These are phyloP conservation scores for Drosophila micromelanica DNA, from an alignment of 1,140 invertebrate genomes.

Conservation along the genomic window DNA sequence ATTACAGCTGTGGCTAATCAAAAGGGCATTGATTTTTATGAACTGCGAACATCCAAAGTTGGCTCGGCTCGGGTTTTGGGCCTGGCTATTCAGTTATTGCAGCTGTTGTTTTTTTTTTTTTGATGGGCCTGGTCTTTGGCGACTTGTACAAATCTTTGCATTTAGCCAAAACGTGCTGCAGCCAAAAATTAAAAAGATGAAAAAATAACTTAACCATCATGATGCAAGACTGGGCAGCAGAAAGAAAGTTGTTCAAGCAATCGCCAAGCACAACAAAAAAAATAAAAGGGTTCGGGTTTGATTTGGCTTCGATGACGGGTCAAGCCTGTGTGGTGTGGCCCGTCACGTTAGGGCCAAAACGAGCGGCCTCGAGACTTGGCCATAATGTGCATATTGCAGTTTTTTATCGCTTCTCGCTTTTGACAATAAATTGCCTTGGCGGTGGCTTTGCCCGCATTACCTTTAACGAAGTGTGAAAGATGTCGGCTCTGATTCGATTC, in stretches of 20 bases:
- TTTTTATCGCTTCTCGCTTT: constrained; percentile 71
- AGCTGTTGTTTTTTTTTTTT: not conserved
- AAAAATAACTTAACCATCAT: constrained; percentile 43
- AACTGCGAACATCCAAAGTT: constrained; percentile 53
- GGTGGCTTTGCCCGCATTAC: constrained; percentile 58
- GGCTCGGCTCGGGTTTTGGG: not conserved
- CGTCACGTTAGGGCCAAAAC: constrained; percentile 72
- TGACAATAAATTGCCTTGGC: constrained; percentile 76
- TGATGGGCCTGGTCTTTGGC: constrained; percentile 19
- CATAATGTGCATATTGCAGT: constrained; percentile 78
- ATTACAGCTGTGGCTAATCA: constrained; percentile 76
- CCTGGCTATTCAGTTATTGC: too few species aligned
- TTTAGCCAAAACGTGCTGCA: constrained; percentile 68
- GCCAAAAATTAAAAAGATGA: constrained; percentile 1
- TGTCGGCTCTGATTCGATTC: constrained; percentile 72
- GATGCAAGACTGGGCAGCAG: constrained; percentile 59
- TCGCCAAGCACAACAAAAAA: constrained; percentile 24
- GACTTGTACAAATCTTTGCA: constrained; percentile 75
- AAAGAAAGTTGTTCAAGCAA: constrained; percentile 73
- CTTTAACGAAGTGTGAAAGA: constrained; percentile 82
- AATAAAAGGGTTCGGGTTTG: constrained; percentile 40
- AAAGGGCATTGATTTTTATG: constrained; percentile 81
- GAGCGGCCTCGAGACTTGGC: constrained; percentile 35
- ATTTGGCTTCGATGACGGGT: constrained; percentile 29
- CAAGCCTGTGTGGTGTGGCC: constrained; percentile 36